Evolutionary conservation across 1,140 invertebrate genomes (phyloP).

Genomic region (Rhyzopertha dominica): DNA sequence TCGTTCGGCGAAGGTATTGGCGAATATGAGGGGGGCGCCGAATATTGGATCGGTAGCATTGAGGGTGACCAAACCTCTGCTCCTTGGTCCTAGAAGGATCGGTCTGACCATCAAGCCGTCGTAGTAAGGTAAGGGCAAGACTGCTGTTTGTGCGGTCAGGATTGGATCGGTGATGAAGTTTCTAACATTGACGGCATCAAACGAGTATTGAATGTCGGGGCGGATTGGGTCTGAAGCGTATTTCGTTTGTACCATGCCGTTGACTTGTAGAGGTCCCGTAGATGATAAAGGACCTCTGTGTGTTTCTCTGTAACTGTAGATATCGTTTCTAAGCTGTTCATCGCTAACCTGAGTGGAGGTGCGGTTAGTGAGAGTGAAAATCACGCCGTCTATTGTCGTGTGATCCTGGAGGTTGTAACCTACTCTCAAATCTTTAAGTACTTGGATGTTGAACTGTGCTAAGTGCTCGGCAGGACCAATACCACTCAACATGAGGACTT

Average conservation of each 20-base stretch:
- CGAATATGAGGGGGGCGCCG: conserved; percentile 59
- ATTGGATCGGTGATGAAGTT: conserved; percentile 48
- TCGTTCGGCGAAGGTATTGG: conserved; percentile 59
- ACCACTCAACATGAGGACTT: conserved; percentile 70
- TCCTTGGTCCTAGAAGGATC: conserved; percentile 53
- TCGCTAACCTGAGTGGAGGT: conserved; percentile 49
- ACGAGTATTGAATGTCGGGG: conserved; percentile 63
- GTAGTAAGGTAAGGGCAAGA: conserved; percentile 51
- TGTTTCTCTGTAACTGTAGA: conserved; percentile 48
- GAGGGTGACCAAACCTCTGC: conserved; percentile 54
- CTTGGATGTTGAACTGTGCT: conserved; percentile 52
- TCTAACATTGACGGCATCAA: conserved; percentile 51
- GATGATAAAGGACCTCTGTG: conserved; percentile 49
- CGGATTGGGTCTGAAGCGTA: conserved; percentile 37
- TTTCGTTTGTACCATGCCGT: conserved; percentile 53
- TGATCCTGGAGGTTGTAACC: conserved; percentile 81
- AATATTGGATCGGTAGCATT: conserved; percentile 52
- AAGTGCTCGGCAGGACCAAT: conserved; percentile 62
- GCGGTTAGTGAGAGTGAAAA: conserved; percentile 52
- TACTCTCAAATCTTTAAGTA: conserved; percentile 58
- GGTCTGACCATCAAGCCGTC: conserved; percentile 43
- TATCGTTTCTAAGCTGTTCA: conserved; percentile 50
- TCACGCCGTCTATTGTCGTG: conserved; percentile 52
- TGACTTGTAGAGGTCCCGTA: conserved; percentile 48
- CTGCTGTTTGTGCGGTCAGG: conserved; percentile 46